Percentiles rank a stretch among this genome's conserved stretches.
These are phyloP conservation scores for Nemurella pictetii DNA, from an alignment of 2,888 invertebrate species.

Conservation along the genomic window DNA sequence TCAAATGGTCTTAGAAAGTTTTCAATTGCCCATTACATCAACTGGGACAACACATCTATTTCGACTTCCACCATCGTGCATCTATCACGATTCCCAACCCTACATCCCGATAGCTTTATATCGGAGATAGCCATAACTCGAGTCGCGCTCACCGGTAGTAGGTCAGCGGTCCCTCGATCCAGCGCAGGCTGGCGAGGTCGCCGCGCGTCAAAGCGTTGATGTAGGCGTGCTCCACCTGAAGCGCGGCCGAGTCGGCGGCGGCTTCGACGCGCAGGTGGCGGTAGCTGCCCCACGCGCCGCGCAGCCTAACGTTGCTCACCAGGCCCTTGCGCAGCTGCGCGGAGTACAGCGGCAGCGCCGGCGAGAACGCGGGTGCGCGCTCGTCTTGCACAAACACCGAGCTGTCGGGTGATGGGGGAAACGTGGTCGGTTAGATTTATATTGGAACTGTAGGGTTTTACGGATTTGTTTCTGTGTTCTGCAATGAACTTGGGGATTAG, in stretches of 20 bases:
- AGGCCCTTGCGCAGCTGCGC: constrained; percentile 75
- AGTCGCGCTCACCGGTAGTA: constrained; percentile 60
- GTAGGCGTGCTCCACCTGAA: constrained; percentile 87
- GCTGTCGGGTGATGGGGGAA: too few relatives aligned
- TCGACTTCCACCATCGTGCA: too few relatives aligned
- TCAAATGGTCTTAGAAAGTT: too few relatives aligned
- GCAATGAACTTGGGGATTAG: too few relatives aligned
- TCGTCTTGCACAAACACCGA: constrained; percentile 68
- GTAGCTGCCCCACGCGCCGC: constrained; percentile 84
- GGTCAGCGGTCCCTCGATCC: constrained; percentile 86
- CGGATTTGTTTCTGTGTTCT: too few relatives aligned
- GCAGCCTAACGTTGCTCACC: constrained; percentile 83
- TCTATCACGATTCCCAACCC: too few relatives aligned
- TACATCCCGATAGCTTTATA: too few relatives aligned
- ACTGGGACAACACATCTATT: too few relatives aligned
- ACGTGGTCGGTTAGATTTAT: too few relatives aligned
- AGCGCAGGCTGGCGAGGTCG: constrained; percentile 88
- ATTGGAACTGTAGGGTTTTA: too few relatives aligned
- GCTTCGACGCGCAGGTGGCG: constrained; percentile 74
- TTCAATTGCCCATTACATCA: too few relatives aligned
- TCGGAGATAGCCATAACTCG: too few relatives aligned
- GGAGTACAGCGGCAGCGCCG: constrained; percentile 61
- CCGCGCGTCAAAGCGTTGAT: constrained; percentile 91
- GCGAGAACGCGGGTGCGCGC: constrained; percentile 60
- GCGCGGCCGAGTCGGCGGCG: constrained; percentile 21